Evolutionary conservation across 2,888 invertebrate genomes (phyloP).

Genomic region (Volucella inanis): DNA sequence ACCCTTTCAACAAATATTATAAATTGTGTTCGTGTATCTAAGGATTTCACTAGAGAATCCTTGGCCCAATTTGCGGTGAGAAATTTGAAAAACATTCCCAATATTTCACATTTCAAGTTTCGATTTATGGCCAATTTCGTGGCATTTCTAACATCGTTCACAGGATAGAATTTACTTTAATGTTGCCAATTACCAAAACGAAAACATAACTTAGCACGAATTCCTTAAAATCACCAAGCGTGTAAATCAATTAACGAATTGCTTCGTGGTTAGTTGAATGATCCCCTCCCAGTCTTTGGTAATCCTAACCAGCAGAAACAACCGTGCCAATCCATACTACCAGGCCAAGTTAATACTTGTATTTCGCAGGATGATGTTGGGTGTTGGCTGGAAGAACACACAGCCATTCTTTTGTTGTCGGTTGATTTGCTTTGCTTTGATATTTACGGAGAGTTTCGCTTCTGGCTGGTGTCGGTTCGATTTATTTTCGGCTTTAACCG

Average conservation of each 20-base stretch:
- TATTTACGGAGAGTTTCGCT: slow-evolving; percentile 11
- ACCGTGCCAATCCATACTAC: background rate
- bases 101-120: background rate
- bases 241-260: slow-evolving; percentile 38
- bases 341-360: slow-evolving; percentile 12
- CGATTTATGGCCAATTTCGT: slow-evolving; percentile 4
- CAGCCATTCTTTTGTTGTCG: slow-evolving; percentile 19
- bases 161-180: slow-evolving; percentile 7
- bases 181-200: slow-evolving; percentile 2
- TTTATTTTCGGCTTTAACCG: slow-evolving; percentile 34
- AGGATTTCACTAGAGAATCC: too few species aligned
- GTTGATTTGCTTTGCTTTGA: slow-evolving; percentile 53
- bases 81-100: background rate
- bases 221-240: slow-evolving; percentile 23
- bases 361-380: background rate
- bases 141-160: background rate
- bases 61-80: too few species aligned
- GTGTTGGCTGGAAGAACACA: background rate
- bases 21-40: too few species aligned
- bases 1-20: too few species aligned
- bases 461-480: background rate
- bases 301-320: slow-evolving; percentile 6
- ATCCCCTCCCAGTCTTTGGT: background rate
- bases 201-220: slow-evolving; percentile 13
- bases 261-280: slow-evolving; percentile 8